These are phyloP conservation scores for Drosophila algonquin DNA, from an alignment of 2,888 invertebrate species.

Conservation along the genomic window DNA sequence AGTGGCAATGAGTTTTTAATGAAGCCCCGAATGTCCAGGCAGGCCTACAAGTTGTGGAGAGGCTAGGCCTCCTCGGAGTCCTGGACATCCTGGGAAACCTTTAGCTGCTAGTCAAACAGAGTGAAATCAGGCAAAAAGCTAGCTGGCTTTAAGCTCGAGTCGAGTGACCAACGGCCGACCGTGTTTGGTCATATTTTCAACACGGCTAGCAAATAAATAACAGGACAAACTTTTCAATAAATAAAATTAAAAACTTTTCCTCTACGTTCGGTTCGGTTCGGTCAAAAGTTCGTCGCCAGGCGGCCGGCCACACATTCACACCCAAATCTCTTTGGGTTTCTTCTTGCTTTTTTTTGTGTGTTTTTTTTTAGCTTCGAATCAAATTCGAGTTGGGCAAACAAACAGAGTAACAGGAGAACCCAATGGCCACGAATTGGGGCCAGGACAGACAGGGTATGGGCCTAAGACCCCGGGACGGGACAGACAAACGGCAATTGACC, in stretches of 20 bases:
- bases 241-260: slow-evolving; percentile 78
- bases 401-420: slow-evolving; percentile 48
- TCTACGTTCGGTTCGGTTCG: slow-evolving; percentile 48
- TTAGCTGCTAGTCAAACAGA: slow-evolving; percentile 32
- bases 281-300: slow-evolving; percentile 75
- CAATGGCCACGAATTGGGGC: slow-evolving; percentile 21
- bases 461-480: slow-evolving; percentile 11
- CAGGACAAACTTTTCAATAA: slow-evolving; percentile 78
- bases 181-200: slow-evolving; percentile 67
- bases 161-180: slow-evolving; percentile 29
- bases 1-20: slow-evolving; percentile 75
- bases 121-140: slow-evolving; percentile 20
- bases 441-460: slow-evolving; percentile 7
- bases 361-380: slow-evolving; percentile 37
- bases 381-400: slow-evolving; percentile 68
- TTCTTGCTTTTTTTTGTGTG: slow-evolving; percentile 23
- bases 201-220: slow-evolving; percentile 74
- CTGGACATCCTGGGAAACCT: not conserved
- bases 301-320: slow-evolving; percentile 33
- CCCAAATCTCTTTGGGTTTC: slow-evolving; percentile 38
- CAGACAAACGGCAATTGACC: slow-evolving; percentile 79
- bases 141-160: slow-evolving; percentile 41
- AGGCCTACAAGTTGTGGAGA: slow-evolving; percentile 18
- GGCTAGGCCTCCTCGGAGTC: not conserved
- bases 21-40: slow-evolving; percentile 53